These are phyloP conservation scores for Trogon surrucura DNA, from an alignment of 2,113 vertebrate genomes.

Conservation along the genomic window DNA sequence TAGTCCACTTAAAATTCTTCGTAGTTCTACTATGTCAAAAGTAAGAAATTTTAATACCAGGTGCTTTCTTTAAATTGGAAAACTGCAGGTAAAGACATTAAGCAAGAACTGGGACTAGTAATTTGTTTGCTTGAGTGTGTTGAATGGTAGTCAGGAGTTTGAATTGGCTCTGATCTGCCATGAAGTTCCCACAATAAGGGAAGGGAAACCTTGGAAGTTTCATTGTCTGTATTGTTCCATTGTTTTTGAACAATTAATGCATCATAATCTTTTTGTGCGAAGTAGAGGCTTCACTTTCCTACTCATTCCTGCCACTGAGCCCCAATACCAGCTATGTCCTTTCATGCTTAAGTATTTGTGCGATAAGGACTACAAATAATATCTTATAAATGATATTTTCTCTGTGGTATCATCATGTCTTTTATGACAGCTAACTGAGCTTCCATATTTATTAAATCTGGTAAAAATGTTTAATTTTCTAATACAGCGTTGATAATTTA, in stretches of 20 bases:
- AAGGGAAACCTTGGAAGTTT: not conserved
- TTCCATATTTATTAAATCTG: not conserved
- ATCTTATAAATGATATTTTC: not conserved
- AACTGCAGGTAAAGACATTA: not conserved
- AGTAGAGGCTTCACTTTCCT: not conserved
- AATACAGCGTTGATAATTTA: not conserved
- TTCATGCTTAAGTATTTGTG: not conserved
- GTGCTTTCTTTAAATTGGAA: not conserved
- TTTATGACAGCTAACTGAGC: not conserved
- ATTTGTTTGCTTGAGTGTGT: not conserved
- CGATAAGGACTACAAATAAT: not conserved
- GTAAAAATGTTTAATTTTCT: not conserved
- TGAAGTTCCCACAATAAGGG: not conserved
- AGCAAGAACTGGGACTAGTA: not conserved
- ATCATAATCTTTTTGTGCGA: not conserved
- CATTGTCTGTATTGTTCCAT: not conserved
- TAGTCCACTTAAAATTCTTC: not conserved
- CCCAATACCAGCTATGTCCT: not conserved
- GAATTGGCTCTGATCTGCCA: not conserved
- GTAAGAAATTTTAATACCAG: not conserved
- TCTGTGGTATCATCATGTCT: not conserved
- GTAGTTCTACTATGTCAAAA: not conserved
- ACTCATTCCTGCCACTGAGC: not conserved
- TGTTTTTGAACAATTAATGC: not conserved
- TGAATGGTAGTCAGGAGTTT: not conserved